Conservation (phyloP, 2,113 vertebrate genomes). For the Pogona vitticeps region DNA sequence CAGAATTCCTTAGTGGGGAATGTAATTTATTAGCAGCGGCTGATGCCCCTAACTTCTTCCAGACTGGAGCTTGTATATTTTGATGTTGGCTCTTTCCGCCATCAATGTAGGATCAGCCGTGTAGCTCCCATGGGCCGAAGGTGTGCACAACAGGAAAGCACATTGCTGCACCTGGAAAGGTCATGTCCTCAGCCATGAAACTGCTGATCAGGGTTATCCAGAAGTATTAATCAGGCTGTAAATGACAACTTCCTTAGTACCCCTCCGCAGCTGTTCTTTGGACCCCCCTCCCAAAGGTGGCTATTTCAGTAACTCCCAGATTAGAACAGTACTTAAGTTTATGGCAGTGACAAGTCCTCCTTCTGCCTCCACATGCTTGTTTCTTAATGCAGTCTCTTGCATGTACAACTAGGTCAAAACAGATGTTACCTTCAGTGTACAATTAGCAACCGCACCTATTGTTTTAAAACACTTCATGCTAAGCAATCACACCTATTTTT, state of each 20-base stretch:
- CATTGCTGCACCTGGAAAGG: slow-evolving; percentile 29
- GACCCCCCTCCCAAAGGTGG: neutral
- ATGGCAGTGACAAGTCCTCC: neutral
- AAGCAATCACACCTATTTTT: fast-evolving
- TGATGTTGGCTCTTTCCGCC: slow-evolving; percentile 3
- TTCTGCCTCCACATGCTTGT: neutral
- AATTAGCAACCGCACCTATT: neutral
- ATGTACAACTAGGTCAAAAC: neutral
- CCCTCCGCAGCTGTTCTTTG: slow-evolving; percentile 15
- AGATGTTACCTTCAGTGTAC: neutral
- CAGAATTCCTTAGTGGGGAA: slow-evolving; percentile 48
- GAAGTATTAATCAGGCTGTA: neutral
- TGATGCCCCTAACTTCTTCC: slow-evolving; percentile 29
- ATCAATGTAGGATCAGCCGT: neutral
- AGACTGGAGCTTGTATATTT: neutral
- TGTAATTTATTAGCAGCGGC: slow-evolving; percentile 50
- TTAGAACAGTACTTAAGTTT: neutral
- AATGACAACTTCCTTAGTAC: neutral
- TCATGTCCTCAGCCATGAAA: neutral
- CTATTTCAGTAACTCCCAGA: neutral
- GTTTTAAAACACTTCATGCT: neutral
- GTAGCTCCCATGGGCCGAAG: slow-evolving; percentile 18
- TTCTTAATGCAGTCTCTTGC: neutral
- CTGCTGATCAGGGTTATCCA: neutral
- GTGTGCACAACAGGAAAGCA: slow-evolving; percentile 32